These are phyloP conservation scores for Micromys minutus DNA, from an alignment of 2,113 vertebrate species.

Conservation along the genomic window DNA sequence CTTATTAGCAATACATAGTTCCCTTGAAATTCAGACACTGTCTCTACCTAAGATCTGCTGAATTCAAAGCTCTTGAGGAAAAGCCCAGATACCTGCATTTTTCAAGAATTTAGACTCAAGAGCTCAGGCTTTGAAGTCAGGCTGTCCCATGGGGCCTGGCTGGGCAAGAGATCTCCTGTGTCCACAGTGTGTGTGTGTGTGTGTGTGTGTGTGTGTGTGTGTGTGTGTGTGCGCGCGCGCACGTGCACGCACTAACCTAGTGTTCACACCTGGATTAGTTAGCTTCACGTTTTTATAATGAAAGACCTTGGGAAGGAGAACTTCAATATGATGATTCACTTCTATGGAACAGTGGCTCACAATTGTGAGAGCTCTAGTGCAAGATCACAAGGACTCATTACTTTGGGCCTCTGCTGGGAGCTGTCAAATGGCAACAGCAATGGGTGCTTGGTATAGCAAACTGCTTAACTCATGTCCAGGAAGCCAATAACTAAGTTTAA, in stretches of 20 bases:
- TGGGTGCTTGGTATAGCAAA: background rate
- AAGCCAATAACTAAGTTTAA: background rate
- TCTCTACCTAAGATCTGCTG: background rate
- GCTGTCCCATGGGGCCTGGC: background rate
- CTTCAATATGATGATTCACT: background rate
- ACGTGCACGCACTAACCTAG: too few species aligned
- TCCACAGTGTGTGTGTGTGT: background rate
- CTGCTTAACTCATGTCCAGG: background rate
- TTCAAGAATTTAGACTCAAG: background rate
- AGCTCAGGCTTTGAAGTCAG: background rate
- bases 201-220: too few species aligned
- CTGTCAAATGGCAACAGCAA: background rate
- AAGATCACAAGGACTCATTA: background rate
- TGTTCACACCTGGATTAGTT: background rate
- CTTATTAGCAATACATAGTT: fast-evolving
- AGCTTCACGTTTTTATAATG: background rate
- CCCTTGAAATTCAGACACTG: background rate
- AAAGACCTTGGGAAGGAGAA: background rate
- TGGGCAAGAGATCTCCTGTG: background rate
- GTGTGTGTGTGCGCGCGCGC: too few species aligned
- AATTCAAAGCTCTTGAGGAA: background rate
- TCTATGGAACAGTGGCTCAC: background rate
- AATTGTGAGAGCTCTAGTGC: background rate
- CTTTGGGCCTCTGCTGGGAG: background rate
- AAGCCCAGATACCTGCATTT: background rate